Evolutionary conservation across 2,797 vertebrate genomes (phyloP).

Genomic region (Gorsachius magnificus): DNA sequence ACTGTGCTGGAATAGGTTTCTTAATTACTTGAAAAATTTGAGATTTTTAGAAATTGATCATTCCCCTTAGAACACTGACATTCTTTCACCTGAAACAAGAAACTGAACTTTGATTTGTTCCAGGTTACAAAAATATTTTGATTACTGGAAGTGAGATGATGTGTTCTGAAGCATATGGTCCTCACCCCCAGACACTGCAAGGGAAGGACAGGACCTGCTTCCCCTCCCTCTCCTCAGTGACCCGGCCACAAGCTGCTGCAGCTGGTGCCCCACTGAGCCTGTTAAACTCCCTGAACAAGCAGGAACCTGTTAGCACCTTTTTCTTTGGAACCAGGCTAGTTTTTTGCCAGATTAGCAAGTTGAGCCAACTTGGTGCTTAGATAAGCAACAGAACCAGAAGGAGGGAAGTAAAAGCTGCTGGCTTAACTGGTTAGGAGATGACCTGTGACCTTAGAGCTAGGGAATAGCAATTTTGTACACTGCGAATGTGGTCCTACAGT

Average conservation of each 20-base stretch:
- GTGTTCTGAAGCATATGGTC: background rate
- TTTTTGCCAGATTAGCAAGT: background rate
- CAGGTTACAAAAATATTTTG: background rate
- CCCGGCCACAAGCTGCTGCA: background rate
- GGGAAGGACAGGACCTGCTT: background rate
- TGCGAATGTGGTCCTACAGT: background rate
- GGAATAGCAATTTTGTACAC: background rate
- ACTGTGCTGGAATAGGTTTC: background rate
- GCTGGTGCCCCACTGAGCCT: background rate
- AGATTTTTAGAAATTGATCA: background rate
- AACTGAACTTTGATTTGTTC: background rate
- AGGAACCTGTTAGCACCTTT: background rate
- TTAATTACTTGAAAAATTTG: background rate
- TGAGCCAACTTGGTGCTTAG: background rate
- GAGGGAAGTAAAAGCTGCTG: background rate
- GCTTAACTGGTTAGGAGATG: background rate
- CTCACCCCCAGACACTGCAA: rapidly evolving
- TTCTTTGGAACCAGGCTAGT: background rate
- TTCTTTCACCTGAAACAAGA: background rate
- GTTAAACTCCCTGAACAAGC: background rate
- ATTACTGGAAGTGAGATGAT: background rate
- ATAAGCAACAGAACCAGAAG: background rate
- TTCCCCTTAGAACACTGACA: background rate
- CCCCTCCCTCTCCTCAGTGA: no score
- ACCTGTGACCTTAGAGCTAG: no score